Conservation (phyloP, 2,797 vertebrate species). For the Leucoraja ocellata region DNA sequence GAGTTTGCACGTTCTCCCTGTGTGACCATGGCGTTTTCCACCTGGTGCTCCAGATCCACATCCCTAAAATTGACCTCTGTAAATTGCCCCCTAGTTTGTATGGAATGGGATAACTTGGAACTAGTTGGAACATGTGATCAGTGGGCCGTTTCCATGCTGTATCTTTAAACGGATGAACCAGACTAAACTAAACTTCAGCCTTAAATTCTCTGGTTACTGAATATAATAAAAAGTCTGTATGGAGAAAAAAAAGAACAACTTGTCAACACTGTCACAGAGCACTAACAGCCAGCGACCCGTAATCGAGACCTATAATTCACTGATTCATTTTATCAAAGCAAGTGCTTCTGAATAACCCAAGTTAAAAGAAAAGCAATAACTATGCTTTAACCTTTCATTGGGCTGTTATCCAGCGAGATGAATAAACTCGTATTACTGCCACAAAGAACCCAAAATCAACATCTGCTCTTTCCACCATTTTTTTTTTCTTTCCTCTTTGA, state of each 20-base stretch:
- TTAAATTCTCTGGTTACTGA: not conserved
- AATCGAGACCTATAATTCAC: constrained; percentile 6
- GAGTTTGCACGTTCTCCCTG: no score
- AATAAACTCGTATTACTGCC: not conserved
- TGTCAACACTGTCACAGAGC: not conserved
- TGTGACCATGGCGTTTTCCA: no score
- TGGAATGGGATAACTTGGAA: no score
- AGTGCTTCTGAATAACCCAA: not conserved
- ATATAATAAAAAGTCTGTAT: not conserved
- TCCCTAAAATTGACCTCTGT: no score
- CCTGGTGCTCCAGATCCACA: no score
- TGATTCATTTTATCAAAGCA: not conserved
- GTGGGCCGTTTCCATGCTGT: no score
- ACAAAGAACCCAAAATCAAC: not conserved
- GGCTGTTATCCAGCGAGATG: not conserved
- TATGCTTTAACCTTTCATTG: not conserved
- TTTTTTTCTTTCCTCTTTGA: not conserved
- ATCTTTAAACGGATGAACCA: no score
- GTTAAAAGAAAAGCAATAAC: not conserved
- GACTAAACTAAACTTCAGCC: not conserved
- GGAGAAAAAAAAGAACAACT: not conserved
- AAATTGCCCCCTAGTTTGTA: no score
- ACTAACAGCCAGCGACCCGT: not conserved
- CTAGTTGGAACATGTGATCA: no score
- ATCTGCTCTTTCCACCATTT: not conserved